phyloP scores from a whole-genome alignment of 2,797 vertebrate species.

The Sciurus vulgaris region DNA sequence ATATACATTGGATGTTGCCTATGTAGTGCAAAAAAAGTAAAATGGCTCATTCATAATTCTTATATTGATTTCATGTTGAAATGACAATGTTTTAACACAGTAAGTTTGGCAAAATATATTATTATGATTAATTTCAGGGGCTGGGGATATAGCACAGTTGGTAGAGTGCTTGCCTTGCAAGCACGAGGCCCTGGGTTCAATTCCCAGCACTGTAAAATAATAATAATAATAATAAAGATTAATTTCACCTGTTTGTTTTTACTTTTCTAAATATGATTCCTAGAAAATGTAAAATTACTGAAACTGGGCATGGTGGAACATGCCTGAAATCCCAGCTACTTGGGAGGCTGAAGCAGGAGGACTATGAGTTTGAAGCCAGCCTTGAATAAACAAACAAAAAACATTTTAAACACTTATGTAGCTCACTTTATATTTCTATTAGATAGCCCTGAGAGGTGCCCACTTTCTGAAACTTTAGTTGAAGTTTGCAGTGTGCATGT shows the following conservation, averaged over 20 bases:
- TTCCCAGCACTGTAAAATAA: no score
- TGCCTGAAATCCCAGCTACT: neutral
- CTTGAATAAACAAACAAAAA: no score
- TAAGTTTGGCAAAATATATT: neutral
- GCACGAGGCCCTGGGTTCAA: no score
- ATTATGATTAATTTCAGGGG: neutral
- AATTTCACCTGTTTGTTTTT: constrained; percentile 34
- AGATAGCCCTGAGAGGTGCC: neutral
- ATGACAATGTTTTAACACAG: constrained; percentile 11
- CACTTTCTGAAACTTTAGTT: neutral
- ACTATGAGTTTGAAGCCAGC: neutral
- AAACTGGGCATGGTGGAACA: neutral
- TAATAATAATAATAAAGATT: neutral
- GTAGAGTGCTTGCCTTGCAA: no score
- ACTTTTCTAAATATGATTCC: constrained; percentile 42
- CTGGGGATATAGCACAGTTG: no score
- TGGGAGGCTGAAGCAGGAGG: neutral
- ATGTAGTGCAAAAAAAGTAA: neutral
- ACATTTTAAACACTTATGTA: neutral
- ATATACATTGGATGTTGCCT: neutral
- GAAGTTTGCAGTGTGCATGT: neutral
- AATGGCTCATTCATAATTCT: constrained; percentile 1
- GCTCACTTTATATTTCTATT: neutral
- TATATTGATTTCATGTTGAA: constrained; percentile 9
- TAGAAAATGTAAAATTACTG: neutral